These are phyloP conservation scores for Drosophila repleta DNA, from an alignment of 1,140 invertebrate genomes.

Conservation along the genomic window DNA sequence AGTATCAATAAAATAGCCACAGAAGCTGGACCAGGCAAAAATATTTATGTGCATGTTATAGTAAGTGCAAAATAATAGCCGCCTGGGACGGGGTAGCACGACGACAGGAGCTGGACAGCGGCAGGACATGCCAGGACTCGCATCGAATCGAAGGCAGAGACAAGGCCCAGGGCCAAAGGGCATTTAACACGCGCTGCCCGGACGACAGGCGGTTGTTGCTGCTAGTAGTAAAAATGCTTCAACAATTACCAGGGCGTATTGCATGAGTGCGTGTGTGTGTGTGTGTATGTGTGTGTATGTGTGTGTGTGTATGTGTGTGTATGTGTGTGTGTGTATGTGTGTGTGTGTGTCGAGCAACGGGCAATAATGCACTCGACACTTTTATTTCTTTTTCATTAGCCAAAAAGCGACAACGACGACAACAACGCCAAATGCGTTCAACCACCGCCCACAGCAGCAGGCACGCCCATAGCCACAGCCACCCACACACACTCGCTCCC, in stretches of 20 bases:
- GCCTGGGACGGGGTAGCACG: slow-evolving; percentile 32
- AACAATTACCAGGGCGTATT: slow-evolving; percentile 76
- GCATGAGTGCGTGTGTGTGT: slow-evolving; percentile 34
- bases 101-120: slow-evolving; percentile 2
- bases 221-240: slow-evolving; percentile 68
- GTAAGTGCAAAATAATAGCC: slow-evolving; percentile 84
- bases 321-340: slow-evolving; percentile 20
- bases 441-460: slow-evolving; percentile 34
- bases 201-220: slow-evolving; percentile 28
- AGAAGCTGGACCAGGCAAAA: slow-evolving; percentile 60
- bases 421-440: slow-evolving; percentile 19
- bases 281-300: slow-evolving; percentile 20
- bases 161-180: slow-evolving; percentile 10
- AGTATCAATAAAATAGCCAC: slow-evolving; percentile 83
- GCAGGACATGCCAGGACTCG: not conserved
- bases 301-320: slow-evolving; percentile 21
- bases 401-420: slow-evolving; percentile 61
- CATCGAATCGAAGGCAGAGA: slow-evolving; percentile 2
- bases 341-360: slow-evolving; percentile 22
- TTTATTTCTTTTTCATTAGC: slow-evolving; percentile 84
- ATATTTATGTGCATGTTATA: slow-evolving; percentile 83
- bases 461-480: slow-evolving; percentile 19
- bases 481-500: not conserved
- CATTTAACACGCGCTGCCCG: slow-evolving; percentile 55
- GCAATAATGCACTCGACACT: slow-evolving; percentile 84